A percentile compares a stretch with the other conserved stretches of the same genome.
Conservation (phyloP, 2,797 vertebrate genomes). For the Mus minutoides region DNA sequence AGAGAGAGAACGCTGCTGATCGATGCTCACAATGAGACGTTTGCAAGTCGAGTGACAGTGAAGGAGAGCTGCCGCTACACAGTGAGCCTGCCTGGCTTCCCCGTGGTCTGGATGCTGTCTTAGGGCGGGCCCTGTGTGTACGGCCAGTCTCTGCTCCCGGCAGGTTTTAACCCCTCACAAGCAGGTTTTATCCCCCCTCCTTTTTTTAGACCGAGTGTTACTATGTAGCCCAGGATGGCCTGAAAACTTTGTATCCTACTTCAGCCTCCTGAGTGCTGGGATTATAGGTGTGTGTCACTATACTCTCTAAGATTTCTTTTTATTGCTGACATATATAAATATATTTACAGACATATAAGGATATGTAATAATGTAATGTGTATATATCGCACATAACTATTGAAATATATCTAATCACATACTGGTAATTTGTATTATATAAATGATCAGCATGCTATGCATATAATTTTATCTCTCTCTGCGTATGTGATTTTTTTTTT, state of each 20-base stretch:
- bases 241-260: neutral
- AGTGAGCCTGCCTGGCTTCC: conserved; percentile 79
- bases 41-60: conserved; percentile 89
- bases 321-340: neutral
- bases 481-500: neutral
- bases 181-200: neutral
- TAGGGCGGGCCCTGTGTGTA: no score
- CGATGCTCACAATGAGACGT: conserved; percentile 90
- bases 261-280: neutral
- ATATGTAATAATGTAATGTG: no score
- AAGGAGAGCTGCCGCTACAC: conserved; percentile 90
- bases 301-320: neutral
- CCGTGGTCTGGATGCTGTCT: neutral
- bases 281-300: neutral
- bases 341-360: neutral
- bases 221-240: neutral
- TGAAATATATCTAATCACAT: neutral
- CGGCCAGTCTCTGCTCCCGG: neutral
- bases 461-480: neutral
- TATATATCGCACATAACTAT: no score
- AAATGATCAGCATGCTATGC: neutral
- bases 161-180: neutral
- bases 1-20: conserved; percentile 89
- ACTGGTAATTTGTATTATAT: neutral
- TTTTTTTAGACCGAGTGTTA: neutral